Evolutionary conservation across 2,888 invertebrate genomes (phyloP).

Genomic region (Ormyrus rosae): DNA sequence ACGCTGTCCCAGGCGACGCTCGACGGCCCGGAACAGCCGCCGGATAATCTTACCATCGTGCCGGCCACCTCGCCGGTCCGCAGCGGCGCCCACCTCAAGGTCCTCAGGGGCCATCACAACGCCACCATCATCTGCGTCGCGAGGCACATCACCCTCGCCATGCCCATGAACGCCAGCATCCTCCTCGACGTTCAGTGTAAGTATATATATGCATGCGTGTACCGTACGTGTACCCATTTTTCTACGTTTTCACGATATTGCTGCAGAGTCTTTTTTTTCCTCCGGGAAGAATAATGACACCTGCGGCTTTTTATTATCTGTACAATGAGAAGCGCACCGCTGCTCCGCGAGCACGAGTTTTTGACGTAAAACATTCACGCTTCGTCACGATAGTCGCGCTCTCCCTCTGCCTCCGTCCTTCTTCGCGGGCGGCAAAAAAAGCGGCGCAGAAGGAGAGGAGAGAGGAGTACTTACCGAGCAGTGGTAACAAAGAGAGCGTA

Average conservation of each 20-base stretch:
- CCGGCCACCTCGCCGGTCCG: constrained; percentile 69
- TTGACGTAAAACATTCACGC: constrained; percentile 41
- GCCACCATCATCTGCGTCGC: constrained; percentile 90
- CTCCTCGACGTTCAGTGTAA: constrained; percentile 83
- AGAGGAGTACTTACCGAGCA: constrained; percentile 16
- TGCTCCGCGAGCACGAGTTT: background rate
- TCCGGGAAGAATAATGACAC: too few species aligned
- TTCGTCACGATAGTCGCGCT: constrained; percentile 17
- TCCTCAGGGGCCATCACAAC: constrained; percentile 90
- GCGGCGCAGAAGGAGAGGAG: background rate
- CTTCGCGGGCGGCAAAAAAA: constrained; percentile 14
- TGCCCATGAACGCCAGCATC: constrained; percentile 79
- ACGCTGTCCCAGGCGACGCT: constrained; percentile 77
- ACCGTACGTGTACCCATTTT: too few species aligned
- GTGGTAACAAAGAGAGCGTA: constrained; percentile 40
- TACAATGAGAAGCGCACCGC: too few species aligned
- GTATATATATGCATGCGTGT: constrained; percentile 67
- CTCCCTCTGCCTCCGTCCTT: constrained; percentile 19
- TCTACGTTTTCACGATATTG: too few species aligned
- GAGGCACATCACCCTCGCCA: constrained; percentile 81
- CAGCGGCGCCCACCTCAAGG: constrained; percentile 83
- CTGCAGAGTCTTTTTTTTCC: too few species aligned
- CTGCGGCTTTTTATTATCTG: too few species aligned
- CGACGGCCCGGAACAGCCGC: constrained; percentile 72
- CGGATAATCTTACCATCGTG: constrained; percentile 72